These are phyloP conservation scores for Phocides pigmalion DNA, from an alignment of 1,140 invertebrate species.

Conservation along the genomic window DNA sequence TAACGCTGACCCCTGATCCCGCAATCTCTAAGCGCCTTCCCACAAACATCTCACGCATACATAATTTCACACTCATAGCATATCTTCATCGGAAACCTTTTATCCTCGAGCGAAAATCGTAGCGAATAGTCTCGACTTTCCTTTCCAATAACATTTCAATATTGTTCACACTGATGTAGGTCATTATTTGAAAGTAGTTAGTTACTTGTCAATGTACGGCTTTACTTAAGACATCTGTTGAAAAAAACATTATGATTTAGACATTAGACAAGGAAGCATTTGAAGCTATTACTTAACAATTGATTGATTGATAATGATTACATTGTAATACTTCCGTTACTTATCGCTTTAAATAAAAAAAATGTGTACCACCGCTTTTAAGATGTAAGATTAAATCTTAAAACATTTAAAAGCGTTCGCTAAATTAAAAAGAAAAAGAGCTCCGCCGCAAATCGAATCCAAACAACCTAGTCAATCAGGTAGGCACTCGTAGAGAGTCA, in stretches of 20 bases:
- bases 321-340: slow-evolving; percentile 8
- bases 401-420: slow-evolving; percentile 23
- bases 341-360: slow-evolving; percentile 4
- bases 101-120: slow-evolving; percentile 28
- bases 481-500: slow-evolving; percentile 37
- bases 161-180: slow-evolving; percentile 14
- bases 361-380: slow-evolving; percentile 23
- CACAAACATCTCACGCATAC: slow-evolving; percentile 40
- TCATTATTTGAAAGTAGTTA: slow-evolving; percentile 8
- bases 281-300: slow-evolving; percentile 9
- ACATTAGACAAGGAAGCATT: not conserved
- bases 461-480: slow-evolving; percentile 41
- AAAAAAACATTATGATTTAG: not conserved
- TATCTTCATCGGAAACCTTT: slow-evolving; percentile 33
- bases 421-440: slow-evolving; percentile 31
- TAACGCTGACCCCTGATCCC: slow-evolving; percentile 45
- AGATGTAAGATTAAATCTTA: slow-evolving; percentile 23
- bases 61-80: slow-evolving; percentile 33
- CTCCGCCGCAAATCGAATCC: slow-evolving; percentile 34
- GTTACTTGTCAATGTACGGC: not conserved
- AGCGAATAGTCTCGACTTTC: slow-evolving; percentile 28
- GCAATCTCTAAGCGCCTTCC: slow-evolving; percentile 39
- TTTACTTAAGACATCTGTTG: not conserved
- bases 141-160: slow-evolving; percentile 23
- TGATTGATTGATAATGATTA: slow-evolving; percentile 28